A percentile compares a stretch with the other conserved stretches of the same genome.
These are phyloP conservation scores for Eristalinus sepulchralis DNA, from an alignment of 2,888 invertebrate genomes.

Conservation along the genomic window DNA sequence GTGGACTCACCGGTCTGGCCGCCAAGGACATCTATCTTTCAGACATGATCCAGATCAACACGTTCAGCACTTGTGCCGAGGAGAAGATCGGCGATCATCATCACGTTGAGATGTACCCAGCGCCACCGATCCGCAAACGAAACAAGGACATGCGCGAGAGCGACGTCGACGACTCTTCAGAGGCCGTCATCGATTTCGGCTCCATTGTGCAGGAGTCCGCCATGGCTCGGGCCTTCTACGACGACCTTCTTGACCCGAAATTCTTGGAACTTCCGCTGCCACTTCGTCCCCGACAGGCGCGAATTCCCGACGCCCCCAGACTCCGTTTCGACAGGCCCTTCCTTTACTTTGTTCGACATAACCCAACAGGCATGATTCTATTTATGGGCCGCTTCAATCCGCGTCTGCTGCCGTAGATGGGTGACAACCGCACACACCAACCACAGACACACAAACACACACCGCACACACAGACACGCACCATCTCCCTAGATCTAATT, in stretches of 20 bases:
- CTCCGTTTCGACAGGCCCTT: conserved; percentile 93
- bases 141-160: conserved; percentile 78
- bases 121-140: conserved; percentile 84
- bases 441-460: not conserved
- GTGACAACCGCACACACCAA: not conserved
- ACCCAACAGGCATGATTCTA: conserved; percentile 94
- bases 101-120: conserved; percentile 91
- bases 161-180: conserved; percentile 76
- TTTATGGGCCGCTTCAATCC: conserved; percentile 95
- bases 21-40: conserved; percentile 91
- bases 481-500: conserved; percentile 28
- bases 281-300: conserved; percentile 87
- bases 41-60: conserved; percentile 91
- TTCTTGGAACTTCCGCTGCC: conserved; percentile 85
- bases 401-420: conserved; percentile 86
- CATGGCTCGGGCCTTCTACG: conserved; percentile 85
- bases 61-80: conserved; percentile 92
- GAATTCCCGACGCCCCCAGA: conserved; percentile 87
- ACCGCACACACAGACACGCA: not conserved
- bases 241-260: conserved; percentile 83
- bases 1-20: conserved; percentile 89
- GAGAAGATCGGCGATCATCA: conserved; percentile 87
- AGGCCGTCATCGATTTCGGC: conserved; percentile 78
- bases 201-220: conserved; percentile 82
- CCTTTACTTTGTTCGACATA: conserved; percentile 93